These are phyloP conservation scores for Margaritifera margaritifera DNA, from an alignment of 2,888 invertebrate genomes.

Conservation along the genomic window DNA sequence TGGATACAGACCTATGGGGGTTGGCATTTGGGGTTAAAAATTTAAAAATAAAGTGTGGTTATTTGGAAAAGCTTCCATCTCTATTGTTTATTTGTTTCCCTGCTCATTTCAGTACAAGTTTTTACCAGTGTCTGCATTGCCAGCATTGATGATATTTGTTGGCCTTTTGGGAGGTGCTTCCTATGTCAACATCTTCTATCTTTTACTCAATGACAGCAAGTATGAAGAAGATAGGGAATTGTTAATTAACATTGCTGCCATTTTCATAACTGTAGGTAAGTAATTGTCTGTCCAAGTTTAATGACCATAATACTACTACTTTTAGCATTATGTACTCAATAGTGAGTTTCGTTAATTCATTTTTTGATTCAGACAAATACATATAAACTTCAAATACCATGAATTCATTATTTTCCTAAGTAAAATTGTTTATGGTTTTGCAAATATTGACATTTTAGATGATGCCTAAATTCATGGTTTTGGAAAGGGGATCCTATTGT, in stretches of 20 bases:
- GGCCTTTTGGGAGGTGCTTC: slow-evolving; percentile 62
- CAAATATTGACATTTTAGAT: no score
- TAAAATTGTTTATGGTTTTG: no score
- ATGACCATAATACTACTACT: not conserved
- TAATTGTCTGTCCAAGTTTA: not conserved
- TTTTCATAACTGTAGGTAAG: slow-evolving; percentile 59
- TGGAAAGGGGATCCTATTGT: no score
- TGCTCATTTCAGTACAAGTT: slow-evolving; percentile 60
- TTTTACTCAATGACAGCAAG: slow-evolving; percentile 47
- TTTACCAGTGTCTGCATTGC: slow-evolving; percentile 51
- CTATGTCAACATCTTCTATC: slow-evolving; percentile 64
- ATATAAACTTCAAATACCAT: no score
- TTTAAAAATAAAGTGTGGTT: not conserved
- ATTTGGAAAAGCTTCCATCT: no score
- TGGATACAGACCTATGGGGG: no score
- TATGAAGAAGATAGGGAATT: slow-evolving; percentile 56
- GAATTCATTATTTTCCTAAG: no score
- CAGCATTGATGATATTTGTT: slow-evolving; percentile 58
- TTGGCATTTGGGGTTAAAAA: no score
- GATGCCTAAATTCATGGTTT: no score
- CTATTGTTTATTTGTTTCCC: not conserved
- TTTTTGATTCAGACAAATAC: no score
- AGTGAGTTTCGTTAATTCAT: not conserved
- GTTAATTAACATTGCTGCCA: slow-evolving; percentile 59
- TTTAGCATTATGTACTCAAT: not conserved